Evolutionary conservation across 2,797 vertebrate species (phyloP).

Genomic region (Eutrigla gurnardus): DNA sequence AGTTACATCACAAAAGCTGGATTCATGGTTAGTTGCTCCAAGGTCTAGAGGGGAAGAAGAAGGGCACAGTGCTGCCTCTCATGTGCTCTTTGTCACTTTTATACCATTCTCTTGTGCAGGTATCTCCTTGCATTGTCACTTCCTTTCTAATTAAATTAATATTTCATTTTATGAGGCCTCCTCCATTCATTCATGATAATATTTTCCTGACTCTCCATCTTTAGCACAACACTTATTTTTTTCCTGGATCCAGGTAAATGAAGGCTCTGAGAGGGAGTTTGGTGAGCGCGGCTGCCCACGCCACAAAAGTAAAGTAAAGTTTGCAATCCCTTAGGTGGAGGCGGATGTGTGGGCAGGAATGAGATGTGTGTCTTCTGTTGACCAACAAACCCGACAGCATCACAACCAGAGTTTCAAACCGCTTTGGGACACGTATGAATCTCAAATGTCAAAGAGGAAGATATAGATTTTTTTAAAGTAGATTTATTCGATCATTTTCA

Average conservation of each 20-base stretch:
- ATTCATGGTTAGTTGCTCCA: conserved; percentile 73
- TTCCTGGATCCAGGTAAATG: conserved; percentile 69
- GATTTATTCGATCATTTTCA: conserved; percentile 10
- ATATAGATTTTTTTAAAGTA: background rate
- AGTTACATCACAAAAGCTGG: conserved; percentile 81
- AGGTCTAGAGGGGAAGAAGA: conserved; percentile 56
- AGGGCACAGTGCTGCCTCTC: conserved; percentile 50
- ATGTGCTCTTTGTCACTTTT: conserved; percentile 56
- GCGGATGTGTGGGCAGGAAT: conserved; percentile 22
- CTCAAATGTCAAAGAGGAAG: too few relatives aligned
- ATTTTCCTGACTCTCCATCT: conserved; percentile 34
- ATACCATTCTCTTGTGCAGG: conserved; percentile 16
- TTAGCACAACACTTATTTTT: conserved; percentile 36
- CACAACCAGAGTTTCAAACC: conserved; percentile 16
- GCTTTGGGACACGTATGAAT: background rate
- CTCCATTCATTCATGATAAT: conserved; percentile 37
- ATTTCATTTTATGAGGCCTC: conserved; percentile 41
- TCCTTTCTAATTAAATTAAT: conserved; percentile 49
- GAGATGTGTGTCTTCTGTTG: conserved; percentile 27
- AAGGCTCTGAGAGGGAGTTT: conserved; percentile 47
- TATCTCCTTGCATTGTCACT: conserved; percentile 19
- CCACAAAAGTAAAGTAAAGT: conserved; percentile 15
- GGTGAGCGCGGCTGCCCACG: conserved; percentile 38
- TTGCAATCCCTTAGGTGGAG: conserved; percentile 24
- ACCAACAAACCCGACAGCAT: conserved; percentile 44